Evolutionary conservation across 2,113 vertebrate species (phyloP).

Genomic region (Pseudorhombus dupliciocellatus): DNA sequence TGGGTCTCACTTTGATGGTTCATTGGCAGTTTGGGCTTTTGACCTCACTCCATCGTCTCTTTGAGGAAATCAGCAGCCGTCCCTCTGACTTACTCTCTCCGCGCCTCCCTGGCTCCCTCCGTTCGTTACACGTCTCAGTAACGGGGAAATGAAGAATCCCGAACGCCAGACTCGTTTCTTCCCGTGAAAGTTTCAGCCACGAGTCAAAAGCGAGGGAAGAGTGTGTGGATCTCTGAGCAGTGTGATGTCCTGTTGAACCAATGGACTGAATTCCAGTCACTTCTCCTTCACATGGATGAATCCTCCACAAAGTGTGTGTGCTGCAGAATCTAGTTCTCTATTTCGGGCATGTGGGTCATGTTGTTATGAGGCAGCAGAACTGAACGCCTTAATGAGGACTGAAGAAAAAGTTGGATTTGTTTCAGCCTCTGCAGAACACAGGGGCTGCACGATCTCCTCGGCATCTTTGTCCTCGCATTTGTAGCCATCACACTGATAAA

Average conservation of each 20-base stretch:
- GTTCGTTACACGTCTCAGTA: slow-evolving; percentile 55
- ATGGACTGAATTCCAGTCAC: slow-evolving; percentile 27
- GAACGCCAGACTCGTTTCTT: slow-evolving; percentile 44
- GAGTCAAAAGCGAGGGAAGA: not conserved
- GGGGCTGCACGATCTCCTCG: not conserved
- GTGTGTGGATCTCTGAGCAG: slow-evolving; percentile 13
- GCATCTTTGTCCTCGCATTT: not conserved
- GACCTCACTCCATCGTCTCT: slow-evolving; percentile 56
- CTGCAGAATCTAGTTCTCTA: slow-evolving; percentile 69
- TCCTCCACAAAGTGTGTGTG: slow-evolving; percentile 44
- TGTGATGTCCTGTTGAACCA: not conserved
- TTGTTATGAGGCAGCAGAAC: slow-evolving; percentile 65
- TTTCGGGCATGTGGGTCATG: slow-evolving; percentile 76
- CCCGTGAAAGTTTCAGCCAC: slow-evolving; percentile 38
- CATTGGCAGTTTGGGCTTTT: slow-evolving; percentile 52
- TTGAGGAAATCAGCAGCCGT: slow-evolving; percentile 47
- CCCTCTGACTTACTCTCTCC: slow-evolving; percentile 33
- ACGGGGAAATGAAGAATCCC: slow-evolving; percentile 55
- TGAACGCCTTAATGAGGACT: slow-evolving; percentile 55
- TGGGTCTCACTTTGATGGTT: slow-evolving; percentile 54
- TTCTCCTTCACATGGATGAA: slow-evolving; percentile 42
- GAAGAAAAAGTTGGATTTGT: slow-evolving; percentile 23
- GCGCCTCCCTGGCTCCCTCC: slow-evolving; percentile 51
- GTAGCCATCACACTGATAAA: not conserved
- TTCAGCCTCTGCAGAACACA: not conserved